Base-by-base conservation (phyloP, 2,113 vertebrate species). In the Nibea albiflora region DNA sequence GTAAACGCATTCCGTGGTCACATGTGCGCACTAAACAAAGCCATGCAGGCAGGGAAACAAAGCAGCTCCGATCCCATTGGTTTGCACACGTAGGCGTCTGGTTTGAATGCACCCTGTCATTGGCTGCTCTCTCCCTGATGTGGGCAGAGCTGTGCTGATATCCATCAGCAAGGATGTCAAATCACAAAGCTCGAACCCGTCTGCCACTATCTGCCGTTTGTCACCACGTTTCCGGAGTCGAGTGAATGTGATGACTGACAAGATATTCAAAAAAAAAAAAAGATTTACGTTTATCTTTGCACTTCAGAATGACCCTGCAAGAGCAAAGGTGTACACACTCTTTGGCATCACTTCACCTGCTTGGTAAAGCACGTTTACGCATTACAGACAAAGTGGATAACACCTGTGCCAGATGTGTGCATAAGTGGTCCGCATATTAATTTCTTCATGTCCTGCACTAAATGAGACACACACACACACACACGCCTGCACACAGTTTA, bases 1-100 rank as follows among this genome's bases (percentile, higher is more conserved):
- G 84, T 53, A 66, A 93, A 88, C 90, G 87, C 92, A 81, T 82
- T 79, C 85, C 54, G 70, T 22, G 85, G 83, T 94, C 92, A 94
- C 91, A 91, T 93, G 91, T 85, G 80, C 65, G 84, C 92, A 81
- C 87, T 80, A 61, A 85, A 85, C 76, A 62, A 57, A 87, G 53
- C 77, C 88, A 86, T 88, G 78, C 76, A 73, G 57, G 64, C 79
- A 57, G 65, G 66, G 61, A 69, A 53, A 78, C 73, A 66, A 54
- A 64, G 54, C 46, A 61, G 76, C 65, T 42, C 39, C 62, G 11
- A 63, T 66, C 63, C 46, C 81, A 94, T 94, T 95, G 95, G 93
- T 77, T 65, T 31, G 46, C 19, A 17, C 50, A 4, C 47, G 2
- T 20, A 57, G 35, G 24, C 26, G 57, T 84, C 66, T 63, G 20